Evolutionary conservation across 2,113 vertebrate genomes (phyloP), one percentile per base, ranked within the genome.

Genomic region (Chrysemys picta): DNA sequence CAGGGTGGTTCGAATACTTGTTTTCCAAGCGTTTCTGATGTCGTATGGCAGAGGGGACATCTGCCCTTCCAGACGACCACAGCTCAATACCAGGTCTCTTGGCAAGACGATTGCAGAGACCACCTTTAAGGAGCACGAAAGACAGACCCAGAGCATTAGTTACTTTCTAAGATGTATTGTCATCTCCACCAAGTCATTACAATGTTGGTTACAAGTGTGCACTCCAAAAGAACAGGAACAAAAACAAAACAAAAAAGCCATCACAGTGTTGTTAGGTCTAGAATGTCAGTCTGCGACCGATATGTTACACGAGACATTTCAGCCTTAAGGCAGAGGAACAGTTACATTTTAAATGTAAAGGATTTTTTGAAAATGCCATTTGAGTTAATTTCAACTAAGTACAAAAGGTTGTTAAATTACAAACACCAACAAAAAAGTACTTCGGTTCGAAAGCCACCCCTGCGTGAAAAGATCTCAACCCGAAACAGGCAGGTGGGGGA

Each of bases 291-390:
- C 27, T 1, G 49, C 45, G 56, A 97, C 96, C 93, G 89, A 94
- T 69, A 93, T 29, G 56, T 92, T 93, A 95, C 85, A 96, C 17
- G 85, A 95, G 65, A 92, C 87, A 80, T 62, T n/a, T 89, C 94
- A 97, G 96, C 97, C 94, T 97, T 97, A 98, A 98, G 98, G 98
- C 98, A 98, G 98, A 97, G 95, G 96, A 94, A 95, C 4, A 49
- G 91, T 75, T 76, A 85, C 94, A 80, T 25, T 29, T 16, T 13
- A 72, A 95, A 86, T 10, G 4, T 0, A 6, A 91, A 78, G 49
- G 31, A 1, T 56, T 72, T 80, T 87, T 91, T 94, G 82, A 35
- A 52, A 93, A 84, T 0, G 2, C 10, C 13, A 2, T 65, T 22
- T 12, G 76, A 72, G 9, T 85, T 80, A 0, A 17, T 82, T 22